Conservation (phyloP, 2,797 vertebrate species). For the Gambelia wislizenii region DNA sequence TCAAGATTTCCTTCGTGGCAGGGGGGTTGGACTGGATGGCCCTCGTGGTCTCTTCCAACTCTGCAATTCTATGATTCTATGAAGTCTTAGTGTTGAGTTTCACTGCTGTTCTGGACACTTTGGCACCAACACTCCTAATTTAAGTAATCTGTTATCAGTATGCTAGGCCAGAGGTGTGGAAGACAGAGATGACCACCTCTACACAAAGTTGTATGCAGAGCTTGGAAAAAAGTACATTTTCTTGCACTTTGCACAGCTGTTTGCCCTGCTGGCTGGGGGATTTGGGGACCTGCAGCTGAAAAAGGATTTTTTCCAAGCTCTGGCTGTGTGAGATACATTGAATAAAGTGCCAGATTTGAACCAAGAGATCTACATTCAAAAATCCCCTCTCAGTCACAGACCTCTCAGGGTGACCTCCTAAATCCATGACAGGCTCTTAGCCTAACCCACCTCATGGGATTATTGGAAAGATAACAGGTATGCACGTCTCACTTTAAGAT, state of each 20-base stretch:
- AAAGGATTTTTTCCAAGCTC: background rate
- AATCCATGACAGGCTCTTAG: background rate
- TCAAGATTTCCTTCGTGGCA: too few species aligned
- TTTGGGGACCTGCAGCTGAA: background rate
- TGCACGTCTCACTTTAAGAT: background rate
- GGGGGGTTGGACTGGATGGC: too few species aligned
- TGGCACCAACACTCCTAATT: background rate
- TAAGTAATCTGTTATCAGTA: background rate
- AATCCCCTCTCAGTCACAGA: background rate
- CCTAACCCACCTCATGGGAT: background rate
- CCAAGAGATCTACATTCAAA: background rate
- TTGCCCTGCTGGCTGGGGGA: background rate
- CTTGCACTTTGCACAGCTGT: too few species aligned
- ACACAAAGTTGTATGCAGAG: background rate
- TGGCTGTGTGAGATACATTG: background rate
- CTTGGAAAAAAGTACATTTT: background rate
- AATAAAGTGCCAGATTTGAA: background rate
- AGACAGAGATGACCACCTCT: background rate
- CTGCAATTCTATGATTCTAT: too few species aligned
- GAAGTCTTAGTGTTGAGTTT: background rate
- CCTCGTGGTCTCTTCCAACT: too few species aligned
- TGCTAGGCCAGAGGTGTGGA: background rate
- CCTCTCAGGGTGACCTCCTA: too few species aligned
- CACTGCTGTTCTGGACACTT: background rate
- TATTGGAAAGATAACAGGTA: background rate